Conservation (phyloP, 2,797 vertebrate genomes). For the Acipenser oxyrinchus region DNA sequence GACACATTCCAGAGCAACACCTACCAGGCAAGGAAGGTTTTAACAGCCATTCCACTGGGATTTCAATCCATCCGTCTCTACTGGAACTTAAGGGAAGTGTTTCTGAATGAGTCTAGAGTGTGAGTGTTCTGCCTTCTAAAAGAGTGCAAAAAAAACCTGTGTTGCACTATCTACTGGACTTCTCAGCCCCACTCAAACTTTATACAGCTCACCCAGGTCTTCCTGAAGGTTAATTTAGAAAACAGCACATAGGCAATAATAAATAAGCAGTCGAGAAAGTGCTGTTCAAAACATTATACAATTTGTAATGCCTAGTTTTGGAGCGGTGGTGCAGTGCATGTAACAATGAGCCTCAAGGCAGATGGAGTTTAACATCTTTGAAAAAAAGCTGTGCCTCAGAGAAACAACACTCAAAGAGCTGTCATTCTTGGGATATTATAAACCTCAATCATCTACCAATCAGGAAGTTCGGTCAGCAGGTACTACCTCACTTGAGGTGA, state of each 20-base stretch:
- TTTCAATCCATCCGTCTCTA: conserved; percentile 57
- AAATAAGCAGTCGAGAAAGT: too few relatives aligned
- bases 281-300: too few relatives aligned
- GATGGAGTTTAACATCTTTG: too few relatives aligned
- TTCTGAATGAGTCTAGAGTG: conserved; percentile 52
- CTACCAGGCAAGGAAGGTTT: conserved; percentile 42
- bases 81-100: conserved; percentile 53
- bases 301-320: too few relatives aligned
- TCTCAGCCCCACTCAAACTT: conserved; percentile 41
- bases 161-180: conserved; percentile 31
- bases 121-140: conserved; percentile 50
- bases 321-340: too few relatives aligned
- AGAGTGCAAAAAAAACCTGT: conserved; percentile 33
- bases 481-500: too few relatives aligned
- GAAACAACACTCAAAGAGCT: too few relatives aligned
- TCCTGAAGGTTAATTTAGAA: conserved; percentile 21
- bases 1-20: conserved; percentile 20
- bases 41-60: conserved; percentile 54
- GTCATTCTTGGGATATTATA: too few relatives aligned
- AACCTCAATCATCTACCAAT: too few relatives aligned
- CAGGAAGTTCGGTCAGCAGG: too few relatives aligned
- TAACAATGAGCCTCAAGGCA: too few relatives aligned
- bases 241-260: not conserved
- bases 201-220: conserved; percentile 41
- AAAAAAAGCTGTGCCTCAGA: too few relatives aligned